A percentile compares a stretch with the other conserved stretches of the same genome.
Evolutionary conservation across 2,888 invertebrate genomes (phyloP).

Genomic region (Slavum lentiscoides): DNA sequence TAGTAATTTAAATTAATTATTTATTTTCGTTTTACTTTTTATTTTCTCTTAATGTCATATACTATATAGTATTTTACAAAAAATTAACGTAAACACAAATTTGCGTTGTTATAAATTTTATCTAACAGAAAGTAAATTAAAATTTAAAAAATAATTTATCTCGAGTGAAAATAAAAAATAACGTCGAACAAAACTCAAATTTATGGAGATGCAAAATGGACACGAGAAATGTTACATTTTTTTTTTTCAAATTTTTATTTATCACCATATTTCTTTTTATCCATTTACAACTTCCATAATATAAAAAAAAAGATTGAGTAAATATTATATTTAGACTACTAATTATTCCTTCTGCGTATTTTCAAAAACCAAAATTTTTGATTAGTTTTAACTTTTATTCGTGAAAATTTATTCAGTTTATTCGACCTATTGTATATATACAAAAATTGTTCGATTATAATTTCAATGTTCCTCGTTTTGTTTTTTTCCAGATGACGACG

Average conservation of each 20-base stretch:
- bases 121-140: constrained; percentile 22
- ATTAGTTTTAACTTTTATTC: neutral
- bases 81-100: neutral
- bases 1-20: neutral
- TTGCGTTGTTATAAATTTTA: neutral
- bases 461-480: neutral
- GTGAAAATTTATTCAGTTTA: neutral
- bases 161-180: neutral
- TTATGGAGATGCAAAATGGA: constrained; percentile 3
- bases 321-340: neutral
- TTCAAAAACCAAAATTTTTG: neutral
- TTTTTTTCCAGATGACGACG: constrained; percentile 47
- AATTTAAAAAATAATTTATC: constrained; percentile 21
- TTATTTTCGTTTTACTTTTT: neutral
- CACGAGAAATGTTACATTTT: neutral
- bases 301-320: neutral
- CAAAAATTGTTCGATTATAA: neutral
- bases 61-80: too few relatives aligned
- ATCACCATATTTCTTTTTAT: neutral
- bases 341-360: too few relatives aligned
- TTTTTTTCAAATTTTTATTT: neutral
- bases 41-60: neutral
- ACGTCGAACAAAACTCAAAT: neutral
- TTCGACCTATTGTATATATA: neutral
- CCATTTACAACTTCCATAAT: neutral